Conservation (phyloP, 2,113 vertebrate genomes). For the Macrotis lagotis region DNA sequence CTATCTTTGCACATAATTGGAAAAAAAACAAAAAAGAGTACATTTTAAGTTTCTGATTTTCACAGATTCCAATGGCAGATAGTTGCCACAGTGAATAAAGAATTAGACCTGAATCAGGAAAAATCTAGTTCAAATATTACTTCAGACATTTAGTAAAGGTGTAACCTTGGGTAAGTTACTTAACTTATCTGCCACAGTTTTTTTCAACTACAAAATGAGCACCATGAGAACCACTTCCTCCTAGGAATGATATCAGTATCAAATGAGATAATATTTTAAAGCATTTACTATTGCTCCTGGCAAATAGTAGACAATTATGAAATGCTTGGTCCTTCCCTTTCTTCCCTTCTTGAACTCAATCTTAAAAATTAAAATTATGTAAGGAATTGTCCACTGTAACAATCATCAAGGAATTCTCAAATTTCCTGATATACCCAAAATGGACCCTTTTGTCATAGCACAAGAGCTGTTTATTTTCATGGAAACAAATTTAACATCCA, state of each 20-base stretch:
- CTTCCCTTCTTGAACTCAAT: neutral
- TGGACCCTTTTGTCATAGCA: neutral
- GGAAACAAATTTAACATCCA: neutral
- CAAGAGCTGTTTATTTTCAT: neutral
- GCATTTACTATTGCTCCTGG: neutral
- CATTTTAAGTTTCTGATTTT: neutral
- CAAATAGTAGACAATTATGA: neutral
- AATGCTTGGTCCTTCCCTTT: neutral
- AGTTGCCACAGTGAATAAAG: neutral
- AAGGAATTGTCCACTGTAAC: neutral
- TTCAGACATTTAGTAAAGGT: neutral
- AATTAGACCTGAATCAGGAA: neutral
- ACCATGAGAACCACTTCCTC: neutral
- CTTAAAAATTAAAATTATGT: too few species aligned
- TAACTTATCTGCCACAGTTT: neutral
- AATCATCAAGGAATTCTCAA: neutral
- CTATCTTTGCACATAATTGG: too few species aligned
- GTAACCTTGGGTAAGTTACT: neutral
- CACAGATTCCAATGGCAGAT: neutral
- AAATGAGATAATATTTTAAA: neutral
- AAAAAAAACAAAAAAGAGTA: too few species aligned
- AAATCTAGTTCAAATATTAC: neutral
- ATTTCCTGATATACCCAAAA: neutral
- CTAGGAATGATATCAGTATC: neutral
- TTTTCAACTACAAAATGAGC: neutral